These are phyloP conservation scores for Campylomormyrus numenius DNA, from an alignment of 2,113 vertebrate species.

Conservation along the genomic window DNA sequence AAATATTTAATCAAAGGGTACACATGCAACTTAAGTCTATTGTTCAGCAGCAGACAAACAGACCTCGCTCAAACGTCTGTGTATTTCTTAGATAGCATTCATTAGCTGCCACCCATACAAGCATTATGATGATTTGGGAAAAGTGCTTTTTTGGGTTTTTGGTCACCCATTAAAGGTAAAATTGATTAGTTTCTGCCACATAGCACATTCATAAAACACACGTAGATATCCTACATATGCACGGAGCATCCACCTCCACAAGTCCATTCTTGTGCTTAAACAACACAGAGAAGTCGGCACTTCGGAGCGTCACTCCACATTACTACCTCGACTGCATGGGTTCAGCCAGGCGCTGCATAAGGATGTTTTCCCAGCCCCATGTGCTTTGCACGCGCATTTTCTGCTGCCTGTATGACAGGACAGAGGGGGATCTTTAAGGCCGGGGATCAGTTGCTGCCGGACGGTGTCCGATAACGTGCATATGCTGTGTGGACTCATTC, in stretches of 20 bases:
- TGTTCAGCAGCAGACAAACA: background rate
- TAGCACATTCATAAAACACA: background rate
- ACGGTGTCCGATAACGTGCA: slow-evolving; percentile 43
- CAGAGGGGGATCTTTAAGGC: background rate
- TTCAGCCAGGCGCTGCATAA: background rate
- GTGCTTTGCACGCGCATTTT: slow-evolving; percentile 15
- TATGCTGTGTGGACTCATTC: slow-evolving; percentile 46
- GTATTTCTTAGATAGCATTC: background rate
- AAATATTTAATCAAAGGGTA: slow-evolving; percentile 44
- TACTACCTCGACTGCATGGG: background rate
- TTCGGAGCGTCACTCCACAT: background rate
- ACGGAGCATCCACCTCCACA: background rate
- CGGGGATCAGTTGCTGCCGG: background rate
- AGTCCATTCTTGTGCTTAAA: background rate
- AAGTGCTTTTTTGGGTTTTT: background rate
- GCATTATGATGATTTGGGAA: background rate
- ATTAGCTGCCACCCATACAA: background rate
- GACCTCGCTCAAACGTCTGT: background rate
- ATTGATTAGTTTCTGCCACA: background rate
- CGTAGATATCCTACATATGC: background rate
- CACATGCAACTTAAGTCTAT: slow-evolving; percentile 30
- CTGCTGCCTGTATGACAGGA: slow-evolving; percentile 25
- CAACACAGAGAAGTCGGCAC: background rate
- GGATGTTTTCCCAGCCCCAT: background rate
- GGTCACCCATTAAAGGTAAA: background rate